These are phyloP conservation scores for Ianthella basta DNA, from an alignment of 37 sponge, comb jelly and placozoan species.

Conservation along the genomic window DNA sequence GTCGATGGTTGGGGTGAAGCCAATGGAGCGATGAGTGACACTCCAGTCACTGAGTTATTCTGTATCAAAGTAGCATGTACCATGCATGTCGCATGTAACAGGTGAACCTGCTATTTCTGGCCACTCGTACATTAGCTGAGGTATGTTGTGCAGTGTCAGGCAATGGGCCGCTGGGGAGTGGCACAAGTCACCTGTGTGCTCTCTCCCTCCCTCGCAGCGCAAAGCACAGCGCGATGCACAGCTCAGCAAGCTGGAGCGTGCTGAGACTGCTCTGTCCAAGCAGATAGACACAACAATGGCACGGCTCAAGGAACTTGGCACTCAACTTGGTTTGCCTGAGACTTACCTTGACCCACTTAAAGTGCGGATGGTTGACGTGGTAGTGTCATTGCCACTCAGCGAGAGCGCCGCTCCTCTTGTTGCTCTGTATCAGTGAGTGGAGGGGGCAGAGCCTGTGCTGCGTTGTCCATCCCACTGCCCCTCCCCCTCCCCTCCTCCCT, in stretches of 20 bases:
- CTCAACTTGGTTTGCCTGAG: neutral
- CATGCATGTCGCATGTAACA: too few relatives aligned
- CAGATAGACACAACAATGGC: neutral
- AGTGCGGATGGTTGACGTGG: neutral
- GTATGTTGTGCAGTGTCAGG: too few relatives aligned
- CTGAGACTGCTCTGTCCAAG: neutral
- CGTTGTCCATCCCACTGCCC: neutral
- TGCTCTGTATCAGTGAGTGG: neutral
- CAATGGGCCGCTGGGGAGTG: too few relatives aligned
- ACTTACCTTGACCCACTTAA: conserved; percentile 6
- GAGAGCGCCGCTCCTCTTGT: conserved; percentile 5
- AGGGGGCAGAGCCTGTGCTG: neutral
- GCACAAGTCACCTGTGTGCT: too few relatives aligned
- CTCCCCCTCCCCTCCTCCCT: neutral
- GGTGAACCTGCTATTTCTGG: too few relatives aligned
- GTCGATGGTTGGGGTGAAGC: too few relatives aligned
- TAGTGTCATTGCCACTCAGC: neutral
- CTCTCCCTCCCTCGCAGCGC: neutral
- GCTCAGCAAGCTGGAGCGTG: conserved; percentile 17
- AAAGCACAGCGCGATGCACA: neutral
- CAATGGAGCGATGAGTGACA: too few relatives aligned
- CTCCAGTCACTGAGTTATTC: too few relatives aligned
- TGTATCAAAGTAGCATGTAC: too few relatives aligned
- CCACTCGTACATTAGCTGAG: too few relatives aligned
- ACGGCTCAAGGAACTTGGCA: neutral